Base-by-base conservation (phyloP, 2,113 vertebrate species). In the Sarotherodon lohbergeri region DNA sequence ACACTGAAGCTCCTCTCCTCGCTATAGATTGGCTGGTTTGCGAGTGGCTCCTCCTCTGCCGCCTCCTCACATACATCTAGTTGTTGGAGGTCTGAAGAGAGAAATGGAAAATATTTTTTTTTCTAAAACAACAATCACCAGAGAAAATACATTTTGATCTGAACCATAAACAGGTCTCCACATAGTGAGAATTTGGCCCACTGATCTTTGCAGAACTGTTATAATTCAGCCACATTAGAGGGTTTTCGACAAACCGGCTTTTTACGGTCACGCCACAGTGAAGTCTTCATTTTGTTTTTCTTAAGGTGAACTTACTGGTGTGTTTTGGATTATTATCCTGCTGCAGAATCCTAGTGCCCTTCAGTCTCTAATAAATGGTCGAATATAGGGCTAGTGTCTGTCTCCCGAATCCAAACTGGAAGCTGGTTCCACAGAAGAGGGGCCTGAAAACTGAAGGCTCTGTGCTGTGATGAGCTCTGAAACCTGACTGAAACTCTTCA, bases 101-200 rank as follows among this genome's bases (percentile, higher is more conserved):
- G 0, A 56, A 56, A 56, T 24, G 22, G 0, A 55, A 55, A 43
- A n/a, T 3, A 5, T 0, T 0, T 0, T 0, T 52, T 54, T 56
- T 56, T 13, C 2, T 24, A 56, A 56, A 56, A 56, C 3, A 24
- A 56, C 22, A 56, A 56, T 1, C 54, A 56, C 54, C 54, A 2
- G 11, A 24, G 5, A 56, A 56, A 56, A 56, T 56, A 56, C 4
- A 56, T 24, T 56, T 1, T 56, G 54, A 56, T 24, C 10, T 56
- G 54, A 56, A 24, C 54, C n/a, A 55, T 55, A 3, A 55, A 55
- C 54, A 55, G 54, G n/a, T 55, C n/a, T 55, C 54, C 6, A 55
- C 10, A 55, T 55, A 55, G 54, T 55, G 54, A 55, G 54, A 55
- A 55, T 55, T 1, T 55, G n/a, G 3, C 54, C 54, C 54, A 55